A percentile compares a stretch with the other conserved stretches of the same genome.
Evolutionary conservation across 2,797 vertebrate genomes (phyloP).

Genomic region (Poeciliopsis presidionis): DNA sequence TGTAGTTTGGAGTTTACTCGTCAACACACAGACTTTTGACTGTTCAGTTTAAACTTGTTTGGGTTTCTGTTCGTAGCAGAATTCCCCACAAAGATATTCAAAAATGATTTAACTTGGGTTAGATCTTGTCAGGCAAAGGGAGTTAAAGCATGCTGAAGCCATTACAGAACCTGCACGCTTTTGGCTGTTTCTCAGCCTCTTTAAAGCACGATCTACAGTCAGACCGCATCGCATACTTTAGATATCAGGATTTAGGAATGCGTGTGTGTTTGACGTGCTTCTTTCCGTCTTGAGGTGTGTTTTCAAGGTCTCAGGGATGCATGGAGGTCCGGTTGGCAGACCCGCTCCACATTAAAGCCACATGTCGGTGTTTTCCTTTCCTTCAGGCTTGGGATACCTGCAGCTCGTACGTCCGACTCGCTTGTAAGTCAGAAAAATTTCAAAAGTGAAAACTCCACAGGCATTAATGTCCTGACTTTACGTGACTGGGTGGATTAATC

Average conservation of each 20-base stretch:
- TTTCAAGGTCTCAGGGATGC: conserved; percentile 84
- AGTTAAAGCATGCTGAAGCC: conserved; percentile 38
- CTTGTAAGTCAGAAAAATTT: background rate
- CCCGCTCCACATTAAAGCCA: conserved; percentile 90
- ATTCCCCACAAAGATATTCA: conserved; percentile 16
- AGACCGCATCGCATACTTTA: conserved; percentile 61
- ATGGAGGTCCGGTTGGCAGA: conserved; percentile 87
- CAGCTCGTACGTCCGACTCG: conserved; percentile 13
- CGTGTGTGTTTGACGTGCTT: conserved; percentile 66
- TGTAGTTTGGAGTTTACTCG: background rate
- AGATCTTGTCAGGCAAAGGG: conserved; percentile 8
- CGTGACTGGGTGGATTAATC: conserved; percentile 31
- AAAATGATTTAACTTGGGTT: conserved; percentile 13
- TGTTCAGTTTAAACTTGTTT: conserved; percentile 4
- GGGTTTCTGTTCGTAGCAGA: background rate
- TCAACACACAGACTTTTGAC: background rate
- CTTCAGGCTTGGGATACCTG: conserved; percentile 59
- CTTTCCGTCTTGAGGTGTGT: conserved; percentile 79
- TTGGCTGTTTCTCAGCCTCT: conserved; percentile 26
- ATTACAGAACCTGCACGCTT: conserved; percentile 32
- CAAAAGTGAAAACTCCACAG: background rate
- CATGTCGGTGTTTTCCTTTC: conserved; percentile 81
- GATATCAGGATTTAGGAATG: conserved; percentile 72
- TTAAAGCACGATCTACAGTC: conserved; percentile 43
- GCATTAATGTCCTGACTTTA: conserved; percentile 6